phyloP scores from a whole-genome alignment of 2,797 vertebrate species.

The Malurus splendens region DNA sequence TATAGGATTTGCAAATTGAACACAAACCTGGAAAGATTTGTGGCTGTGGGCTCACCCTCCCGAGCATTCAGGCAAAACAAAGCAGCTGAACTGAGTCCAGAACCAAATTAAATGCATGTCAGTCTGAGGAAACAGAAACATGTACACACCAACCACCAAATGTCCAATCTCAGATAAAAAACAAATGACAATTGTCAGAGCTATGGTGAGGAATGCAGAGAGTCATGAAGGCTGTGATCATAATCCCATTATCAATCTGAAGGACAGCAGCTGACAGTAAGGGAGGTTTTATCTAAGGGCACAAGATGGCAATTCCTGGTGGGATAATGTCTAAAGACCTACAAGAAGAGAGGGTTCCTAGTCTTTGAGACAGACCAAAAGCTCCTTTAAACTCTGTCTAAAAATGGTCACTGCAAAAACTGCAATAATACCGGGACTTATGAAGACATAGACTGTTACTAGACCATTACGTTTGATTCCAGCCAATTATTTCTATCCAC shows the following conservation, averaged over 20 bases:
- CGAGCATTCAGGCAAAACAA: neutral
- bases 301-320: neutral
- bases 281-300: neutral
- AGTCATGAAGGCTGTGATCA: neutral
- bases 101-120: constrained; percentile 20
- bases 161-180: neutral
- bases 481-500: neutral
- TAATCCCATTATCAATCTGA: neutral
- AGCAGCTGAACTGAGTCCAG: constrained; percentile 21
- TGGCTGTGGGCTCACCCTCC: neutral
- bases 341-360: neutral
- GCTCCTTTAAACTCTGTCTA: neutral
- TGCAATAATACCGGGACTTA: neutral
- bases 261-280: neutral
- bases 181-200: neutral
- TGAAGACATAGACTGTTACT: neutral
- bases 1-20: constrained; percentile 41
- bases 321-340: neutral
- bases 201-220: neutral
- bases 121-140: neutral
- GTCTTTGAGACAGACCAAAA: neutral
- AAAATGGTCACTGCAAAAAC: neutral
- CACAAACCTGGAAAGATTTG: constrained; percentile 41
- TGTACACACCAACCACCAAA: neutral
- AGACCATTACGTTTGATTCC: neutral